These are phyloP conservation scores for Rhynchomys soricoides DNA, from an alignment of 2,113 vertebrate genomes.

Conservation along the genomic window DNA sequence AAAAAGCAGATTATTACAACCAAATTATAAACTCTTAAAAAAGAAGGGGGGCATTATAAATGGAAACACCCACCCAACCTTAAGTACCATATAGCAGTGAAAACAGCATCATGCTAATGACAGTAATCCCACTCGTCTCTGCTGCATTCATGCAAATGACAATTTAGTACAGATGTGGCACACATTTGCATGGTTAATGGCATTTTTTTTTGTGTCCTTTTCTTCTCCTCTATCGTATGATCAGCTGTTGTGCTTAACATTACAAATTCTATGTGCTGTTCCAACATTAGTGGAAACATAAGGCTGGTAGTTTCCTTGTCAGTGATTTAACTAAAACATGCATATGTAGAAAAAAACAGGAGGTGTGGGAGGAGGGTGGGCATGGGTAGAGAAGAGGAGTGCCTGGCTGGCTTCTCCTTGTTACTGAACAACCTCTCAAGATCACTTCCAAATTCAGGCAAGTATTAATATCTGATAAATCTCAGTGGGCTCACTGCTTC, in stretches of 20 bases:
- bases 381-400: background rate
- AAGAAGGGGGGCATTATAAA: conserved; percentile 65
- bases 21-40: conserved; percentile 77
- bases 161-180: conserved; percentile 79
- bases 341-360: conserved; percentile 54
- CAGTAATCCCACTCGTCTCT: conserved; percentile 73
- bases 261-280: conserved; percentile 92
- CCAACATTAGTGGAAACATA: conserved; percentile 89
- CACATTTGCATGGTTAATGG: conserved; percentile 87
- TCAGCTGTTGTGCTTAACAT: conserved; percentile 91
- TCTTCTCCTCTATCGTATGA: conserved; percentile 85
- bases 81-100: conserved; percentile 76
- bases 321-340: conserved; percentile 89
- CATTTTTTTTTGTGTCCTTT: conserved; percentile 85
- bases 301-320: conserved; percentile 91
- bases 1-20: conserved; percentile 72
- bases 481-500: background rate
- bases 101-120: conserved; percentile 74
- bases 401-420: conserved; percentile 20
- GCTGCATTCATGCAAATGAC: conserved; percentile 79
- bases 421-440: conserved; percentile 35
- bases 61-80: conserved; percentile 73
- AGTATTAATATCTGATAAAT: background rate
- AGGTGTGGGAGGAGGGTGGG: background rate
- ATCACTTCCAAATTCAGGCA: background rate